Base-by-base conservation (phyloP, 1,140 invertebrate genomes). In the Drosophila bocqueti region DNA sequence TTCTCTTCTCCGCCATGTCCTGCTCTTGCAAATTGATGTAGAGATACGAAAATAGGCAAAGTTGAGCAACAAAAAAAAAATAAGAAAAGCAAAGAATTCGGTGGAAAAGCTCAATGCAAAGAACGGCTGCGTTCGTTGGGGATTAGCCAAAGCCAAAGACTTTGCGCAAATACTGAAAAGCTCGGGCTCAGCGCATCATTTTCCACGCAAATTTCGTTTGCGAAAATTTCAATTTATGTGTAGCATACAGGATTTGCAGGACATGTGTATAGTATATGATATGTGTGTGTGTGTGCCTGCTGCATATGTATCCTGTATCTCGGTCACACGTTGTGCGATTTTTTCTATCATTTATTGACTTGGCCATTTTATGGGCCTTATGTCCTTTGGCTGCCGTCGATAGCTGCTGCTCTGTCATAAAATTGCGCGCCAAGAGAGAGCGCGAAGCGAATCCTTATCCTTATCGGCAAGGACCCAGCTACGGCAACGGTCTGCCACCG, bases 161-260 rank as follows among this genome's bases (percentile, higher is more conserved):
- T 73, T 83, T 83, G 76, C 67, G 83, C 81, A 87, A 87, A 87
- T 89, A 87, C 78, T 78, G 81, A 84, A 87, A 87, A 87, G 83
- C 83, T 87, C 84, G 79, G 18, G 65, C 74, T 80, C 78, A 85
- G 79, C 83, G 82, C 82, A 73, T 73, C 69, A 73, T 73, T 73
- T 73, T 60, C 69, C 67, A 72, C 68, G 68, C 69, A 73, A 73
- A 73, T 74, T 74, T 74, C 69, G 69, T 75, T 75, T 75, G 68
- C 69, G 69, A 75, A 75, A 75, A 74, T 45, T 73, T 73, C 67
- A 73, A 73, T 73, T 73, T 73, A 45, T 61, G 38, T 61, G 45
- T 29, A 8, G 31, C 68, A 62, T 13, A 74, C 55, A 62, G 49
- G 49, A 75, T 63, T 75, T 60, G 13, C 67, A 72, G 69, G 67